A percentile compares a stretch with the other conserved stretches of the same genome.
These are phyloP conservation scores for Argyrosomus regius DNA, from an alignment of 2,797 vertebrate genomes.

Conservation along the genomic window DNA sequence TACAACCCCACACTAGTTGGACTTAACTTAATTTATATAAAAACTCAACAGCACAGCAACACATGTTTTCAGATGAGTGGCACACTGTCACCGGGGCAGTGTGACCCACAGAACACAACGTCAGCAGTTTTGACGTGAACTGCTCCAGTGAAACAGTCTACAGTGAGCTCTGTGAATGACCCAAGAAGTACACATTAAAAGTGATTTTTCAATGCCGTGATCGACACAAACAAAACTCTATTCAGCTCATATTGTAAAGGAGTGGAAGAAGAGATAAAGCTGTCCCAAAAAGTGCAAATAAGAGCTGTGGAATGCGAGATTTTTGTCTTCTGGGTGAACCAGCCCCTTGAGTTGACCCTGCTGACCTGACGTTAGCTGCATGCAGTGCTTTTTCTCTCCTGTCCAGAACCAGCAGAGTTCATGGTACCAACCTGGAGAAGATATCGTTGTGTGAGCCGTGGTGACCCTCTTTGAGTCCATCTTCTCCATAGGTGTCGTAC, in stretches of 20 bases:
- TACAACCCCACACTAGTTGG: too few relatives aligned
- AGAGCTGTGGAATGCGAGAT: too few relatives aligned
- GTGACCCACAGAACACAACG: background rate
- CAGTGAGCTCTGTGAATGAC: background rate
- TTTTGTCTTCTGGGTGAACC: background rate
- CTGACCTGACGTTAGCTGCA: background rate
- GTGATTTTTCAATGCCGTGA: background rate
- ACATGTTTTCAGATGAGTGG: background rate
- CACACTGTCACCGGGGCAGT: background rate
- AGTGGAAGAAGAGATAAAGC: background rate
- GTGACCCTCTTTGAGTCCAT: conserved; percentile 97
- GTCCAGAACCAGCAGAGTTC: background rate
- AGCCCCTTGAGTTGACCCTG: background rate
- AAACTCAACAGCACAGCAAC: background rate
- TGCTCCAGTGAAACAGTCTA: too few relatives aligned
- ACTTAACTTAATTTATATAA: background rate
- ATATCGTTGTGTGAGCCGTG: conserved; percentile 97
- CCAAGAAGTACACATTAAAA: background rate
- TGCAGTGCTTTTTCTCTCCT: background rate
- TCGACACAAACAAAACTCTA: background rate
- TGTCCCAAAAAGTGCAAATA: too few relatives aligned
- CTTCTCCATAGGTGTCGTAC: conserved; percentile 95
- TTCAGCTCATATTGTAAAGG: background rate
- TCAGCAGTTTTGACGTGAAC: too few relatives aligned
- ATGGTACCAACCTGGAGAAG: conserved; percentile 93